Evolutionary conservation across 2,888 invertebrate species (phyloP).

Genomic region (Cerceris ruficornis): DNA sequence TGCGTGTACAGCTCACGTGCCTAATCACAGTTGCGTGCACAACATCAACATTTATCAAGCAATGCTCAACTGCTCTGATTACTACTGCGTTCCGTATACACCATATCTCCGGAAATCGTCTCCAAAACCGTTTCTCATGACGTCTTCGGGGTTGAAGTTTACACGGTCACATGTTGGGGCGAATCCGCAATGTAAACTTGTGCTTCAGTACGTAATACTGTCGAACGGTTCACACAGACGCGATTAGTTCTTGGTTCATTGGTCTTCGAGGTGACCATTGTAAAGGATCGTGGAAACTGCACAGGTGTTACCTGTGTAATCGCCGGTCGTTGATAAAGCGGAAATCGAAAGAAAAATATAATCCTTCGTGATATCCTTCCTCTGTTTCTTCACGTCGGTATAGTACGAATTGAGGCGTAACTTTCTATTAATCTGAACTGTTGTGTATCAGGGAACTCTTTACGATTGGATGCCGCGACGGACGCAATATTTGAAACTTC

Average conservation of each 20-base stretch:
- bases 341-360: constrained; percentile 1
- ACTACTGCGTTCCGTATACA: not conserved
- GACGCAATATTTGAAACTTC: too few species aligned
- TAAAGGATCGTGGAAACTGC: constrained; percentile 32
- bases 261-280: constrained; percentile 31
- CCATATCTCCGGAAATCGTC: constrained; percentile 16
- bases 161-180: constrained; percentile 33
- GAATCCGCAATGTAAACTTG: constrained; percentile 43
- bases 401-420: too few species aligned
- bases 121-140: constrained; percentile 21
- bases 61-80: not conserved
- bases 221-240: constrained; percentile 23
- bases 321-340: constrained; percentile 17
- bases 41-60: not conserved
- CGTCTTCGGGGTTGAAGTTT: constrained; percentile 27
- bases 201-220: constrained; percentile 11
- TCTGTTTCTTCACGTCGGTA: not conserved
- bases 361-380: not conserved
- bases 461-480: too few species aligned
- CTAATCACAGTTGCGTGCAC: too few species aligned
- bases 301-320: constrained; percentile 22
- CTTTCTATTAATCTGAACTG: too few species aligned
- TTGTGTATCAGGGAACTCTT: too few species aligned
- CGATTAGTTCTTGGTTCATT: constrained; percentile 26
- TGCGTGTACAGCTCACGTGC: too few species aligned